Percentiles rank a stretch among this genome's conserved stretches.
These are phyloP conservation scores for Hyperoodon ampullatus DNA, from an alignment of 2,113 vertebrate species.

Conservation along the genomic window DNA sequence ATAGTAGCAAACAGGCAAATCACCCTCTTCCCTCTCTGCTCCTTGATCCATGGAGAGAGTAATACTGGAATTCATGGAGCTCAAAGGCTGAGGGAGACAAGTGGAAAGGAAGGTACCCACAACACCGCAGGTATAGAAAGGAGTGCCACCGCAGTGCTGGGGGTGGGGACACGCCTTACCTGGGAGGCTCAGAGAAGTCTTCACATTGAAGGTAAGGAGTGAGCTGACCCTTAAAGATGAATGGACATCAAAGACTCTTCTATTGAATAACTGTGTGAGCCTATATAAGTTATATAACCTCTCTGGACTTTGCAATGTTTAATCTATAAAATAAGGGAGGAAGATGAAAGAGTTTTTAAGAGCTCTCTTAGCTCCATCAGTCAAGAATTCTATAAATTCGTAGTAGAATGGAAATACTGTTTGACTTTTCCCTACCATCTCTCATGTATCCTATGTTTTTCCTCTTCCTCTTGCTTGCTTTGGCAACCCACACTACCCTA, in stretches of 20 bases:
- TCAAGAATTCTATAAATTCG: neutral
- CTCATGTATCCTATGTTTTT: neutral
- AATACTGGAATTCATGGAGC: neutral
- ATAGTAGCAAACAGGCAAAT: fast-evolving
- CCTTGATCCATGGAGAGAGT: neutral
- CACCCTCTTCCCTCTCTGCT: neutral
- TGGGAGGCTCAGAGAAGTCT: neutral
- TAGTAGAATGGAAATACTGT: neutral
- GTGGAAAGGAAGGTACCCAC: neutral
- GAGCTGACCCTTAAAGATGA: neutral
- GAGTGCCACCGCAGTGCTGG: neutral
- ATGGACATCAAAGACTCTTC: neutral
- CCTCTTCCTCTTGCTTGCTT: neutral
- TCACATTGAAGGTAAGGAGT: neutral
- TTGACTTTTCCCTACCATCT: neutral
- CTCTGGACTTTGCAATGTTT: neutral
- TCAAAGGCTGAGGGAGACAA: neutral
- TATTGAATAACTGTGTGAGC: neutral
- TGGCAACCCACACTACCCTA: neutral
- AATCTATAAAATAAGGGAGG: neutral
- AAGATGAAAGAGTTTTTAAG: neutral
- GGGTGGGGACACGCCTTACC: fast-evolving
- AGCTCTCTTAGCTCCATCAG: neutral
- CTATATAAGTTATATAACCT: neutral
- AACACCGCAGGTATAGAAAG: fast-evolving